Evolutionary conservation across 2,797 vertebrate genomes (phyloP), one percentile per base, ranked within the genome.

Genomic region (Chelon auratus): DNA sequence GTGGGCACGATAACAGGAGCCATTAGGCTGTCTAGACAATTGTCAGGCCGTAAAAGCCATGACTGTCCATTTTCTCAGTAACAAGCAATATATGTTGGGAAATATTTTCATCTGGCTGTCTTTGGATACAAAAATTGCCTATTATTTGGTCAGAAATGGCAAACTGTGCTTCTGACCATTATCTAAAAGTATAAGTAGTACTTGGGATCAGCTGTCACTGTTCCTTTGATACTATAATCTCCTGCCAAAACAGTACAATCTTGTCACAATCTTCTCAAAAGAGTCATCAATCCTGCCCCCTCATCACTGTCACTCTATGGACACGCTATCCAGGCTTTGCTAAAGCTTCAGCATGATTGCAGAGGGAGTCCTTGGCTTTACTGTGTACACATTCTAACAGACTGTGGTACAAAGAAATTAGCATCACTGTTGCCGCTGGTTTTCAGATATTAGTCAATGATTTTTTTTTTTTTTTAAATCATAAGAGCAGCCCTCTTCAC

Each of bases 221-320:
- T 20, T 74, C 36, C 20, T 65, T 52, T 13, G 15, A 68, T 67
- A 45, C 24, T 7, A 39, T 62, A 72, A 69, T 70, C 67, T 78
- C 18, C 53, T 72, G 64, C 47, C 62, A 66, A 64, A 68, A 75
- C 20, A 37, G 52, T 18, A 51, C 62, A 36, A 76, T 80, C 65
- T 77, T 73, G 36, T 73, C 72, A 74, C 33, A 77, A 51, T 75
- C 66, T 59, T 68, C 73, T 78, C 36, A 70, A 62, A 74, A 57
- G 68, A 81, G 42, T 47, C 57, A 61, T 72, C 76, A 64, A 45
- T 65, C 42, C 37, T 48, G 53, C 37, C 50, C 59, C 76, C 62
- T 69, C 63, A 64, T 84, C 74, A 60, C 78, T 77, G 67, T 71
- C 81, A 81, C 43, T 73, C 39, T 48, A 20, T 36, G 59, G 77